Percentiles rank a stretch among this genome's conserved stretches.
Evolutionary conservation across 2,888 invertebrate genomes (phyloP).

Genomic region (Sturmia bella): DNA sequence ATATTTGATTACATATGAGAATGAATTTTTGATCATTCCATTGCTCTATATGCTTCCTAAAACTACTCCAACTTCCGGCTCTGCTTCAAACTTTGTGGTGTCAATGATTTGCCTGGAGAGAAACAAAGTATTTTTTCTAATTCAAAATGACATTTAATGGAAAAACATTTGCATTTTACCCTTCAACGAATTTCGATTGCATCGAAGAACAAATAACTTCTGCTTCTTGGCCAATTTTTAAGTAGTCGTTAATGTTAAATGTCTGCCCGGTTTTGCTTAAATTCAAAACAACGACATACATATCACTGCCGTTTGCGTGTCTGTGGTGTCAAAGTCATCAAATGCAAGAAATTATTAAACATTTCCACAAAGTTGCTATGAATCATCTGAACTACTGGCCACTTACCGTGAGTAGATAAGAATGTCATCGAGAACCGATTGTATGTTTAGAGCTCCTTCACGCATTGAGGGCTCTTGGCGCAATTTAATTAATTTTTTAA

Average conservation of each 20-base stretch:
- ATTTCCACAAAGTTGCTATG: neutral
- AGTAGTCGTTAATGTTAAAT: slow-evolving; percentile 80
- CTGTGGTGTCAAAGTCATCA: slow-evolving; percentile 4
- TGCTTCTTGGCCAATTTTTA: slow-evolving; percentile 68
- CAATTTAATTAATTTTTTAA: slow-evolving; percentile 83
- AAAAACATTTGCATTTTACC: slow-evolving; percentile 67
- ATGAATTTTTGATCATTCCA: no score
- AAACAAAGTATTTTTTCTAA: neutral
- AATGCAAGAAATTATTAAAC: neutral
- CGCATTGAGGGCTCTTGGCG: slow-evolving; percentile 81
- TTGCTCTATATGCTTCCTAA: slow-evolving; percentile 63
- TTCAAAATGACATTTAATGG: neutral
- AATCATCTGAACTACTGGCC: neutral
- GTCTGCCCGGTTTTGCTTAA: slow-evolving; percentile 80
- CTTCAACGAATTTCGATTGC: slow-evolving; percentile 73
- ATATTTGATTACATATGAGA: no score
- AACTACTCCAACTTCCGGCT: slow-evolving; percentile 72
- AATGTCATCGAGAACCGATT: slow-evolving; percentile 70
- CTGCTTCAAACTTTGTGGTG: slow-evolving; percentile 68
- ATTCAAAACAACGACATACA: slow-evolving; percentile 82
- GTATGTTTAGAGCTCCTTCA: slow-evolving; percentile 70
- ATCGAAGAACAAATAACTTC: slow-evolving; percentile 74
- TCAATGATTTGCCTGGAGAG: slow-evolving; percentile 70
- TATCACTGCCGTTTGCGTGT: slow-evolving; percentile 59
- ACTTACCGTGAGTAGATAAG: slow-evolving; percentile 73